These are phyloP conservation scores for Conchocele bisecta DNA, from an alignment of 2,888 invertebrate species.

Conservation along the genomic window DNA sequence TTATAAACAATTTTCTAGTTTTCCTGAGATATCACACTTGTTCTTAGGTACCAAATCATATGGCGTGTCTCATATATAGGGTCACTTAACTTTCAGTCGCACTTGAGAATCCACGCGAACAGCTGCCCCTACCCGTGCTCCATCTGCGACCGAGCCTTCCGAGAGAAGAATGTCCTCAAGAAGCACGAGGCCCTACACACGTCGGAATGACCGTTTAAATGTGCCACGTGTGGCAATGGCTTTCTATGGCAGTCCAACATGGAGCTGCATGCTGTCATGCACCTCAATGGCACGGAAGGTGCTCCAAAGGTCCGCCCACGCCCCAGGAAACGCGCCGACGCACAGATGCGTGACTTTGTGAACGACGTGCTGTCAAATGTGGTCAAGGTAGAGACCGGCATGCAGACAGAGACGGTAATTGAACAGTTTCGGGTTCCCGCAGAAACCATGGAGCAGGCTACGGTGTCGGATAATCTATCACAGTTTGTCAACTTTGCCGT, in stretches of 20 bases:
- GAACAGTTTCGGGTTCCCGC: no score
- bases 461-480: slow-evolving; percentile 30
- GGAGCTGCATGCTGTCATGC: slow-evolving; percentile 60
- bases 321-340: slow-evolving; percentile 41
- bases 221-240: slow-evolving; percentile 51
- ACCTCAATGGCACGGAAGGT: slow-evolving; percentile 40
- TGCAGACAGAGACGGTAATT: slow-evolving; percentile 52
- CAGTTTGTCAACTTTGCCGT: slow-evolving; percentile 48
- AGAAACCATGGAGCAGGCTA: neutral
- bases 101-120: slow-evolving; percentile 50
- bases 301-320: slow-evolving; percentile 33
- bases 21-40: no score
- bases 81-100: no score
- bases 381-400: slow-evolving; percentile 47
- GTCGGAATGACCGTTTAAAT: slow-evolving; percentile 46
- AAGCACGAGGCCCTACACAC: slow-evolving; percentile 54
- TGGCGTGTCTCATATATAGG: no score
- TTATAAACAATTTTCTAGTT: no score
- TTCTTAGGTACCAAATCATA: no score
- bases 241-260: slow-evolving; percentile 54
- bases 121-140: slow-evolving; percentile 45
- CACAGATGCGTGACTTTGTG: slow-evolving; percentile 54
- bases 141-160: slow-evolving; percentile 46
- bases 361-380: slow-evolving; percentile 40
- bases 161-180: slow-evolving; percentile 57